Evolutionary conservation across 1,140 invertebrate species (phyloP).

Genomic region (Lepeophtheirus salmonis): DNA sequence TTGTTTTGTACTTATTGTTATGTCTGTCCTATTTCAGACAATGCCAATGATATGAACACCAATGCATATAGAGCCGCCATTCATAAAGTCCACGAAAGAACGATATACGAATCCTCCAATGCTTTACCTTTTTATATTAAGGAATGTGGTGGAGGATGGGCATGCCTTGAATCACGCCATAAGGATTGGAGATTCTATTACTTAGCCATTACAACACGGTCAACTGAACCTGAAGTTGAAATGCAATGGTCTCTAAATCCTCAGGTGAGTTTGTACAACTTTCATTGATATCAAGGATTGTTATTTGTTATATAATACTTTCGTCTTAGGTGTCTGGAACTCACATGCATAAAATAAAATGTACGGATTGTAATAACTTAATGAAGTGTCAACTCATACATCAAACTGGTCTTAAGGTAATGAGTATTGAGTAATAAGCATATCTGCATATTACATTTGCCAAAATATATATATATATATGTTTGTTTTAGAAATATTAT

Average conservation of each 20-base stretch:
- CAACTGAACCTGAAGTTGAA: conserved; percentile 2
- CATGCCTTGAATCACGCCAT: conserved; percentile 10
- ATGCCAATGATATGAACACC: conserved; percentile 16
- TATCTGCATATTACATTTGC: no score
- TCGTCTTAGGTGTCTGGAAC: conserved; percentile 13
- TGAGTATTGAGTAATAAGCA: neutral
- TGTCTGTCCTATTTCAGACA: conserved; percentile 1
- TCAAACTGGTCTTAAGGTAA: conserved; percentile 9
- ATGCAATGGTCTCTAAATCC: conserved; percentile 13
- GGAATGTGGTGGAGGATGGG: conserved; percentile 14
- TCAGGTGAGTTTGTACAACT: conserved; percentile 1
- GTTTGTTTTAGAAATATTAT: conserved; percentile 10
- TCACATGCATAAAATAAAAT: conserved; percentile 16
- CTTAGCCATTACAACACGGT: conserved; percentile 5
- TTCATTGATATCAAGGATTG: no score
- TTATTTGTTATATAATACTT: no score
- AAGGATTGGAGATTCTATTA: conserved; percentile 16
- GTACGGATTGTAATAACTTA: conserved; percentile 7
- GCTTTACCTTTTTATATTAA: conserved; percentile 12
- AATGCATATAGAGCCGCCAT: conserved; percentile 14
- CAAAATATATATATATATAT: neutral
- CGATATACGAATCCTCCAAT: conserved; percentile 13
- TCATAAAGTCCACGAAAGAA: conserved; percentile 15
- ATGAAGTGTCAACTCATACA: conserved; percentile 15
- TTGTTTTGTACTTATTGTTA: no score